Evolutionary conservation across 2,888 invertebrate species (phyloP).

Genomic region (Meandrusa payeni): DNA sequence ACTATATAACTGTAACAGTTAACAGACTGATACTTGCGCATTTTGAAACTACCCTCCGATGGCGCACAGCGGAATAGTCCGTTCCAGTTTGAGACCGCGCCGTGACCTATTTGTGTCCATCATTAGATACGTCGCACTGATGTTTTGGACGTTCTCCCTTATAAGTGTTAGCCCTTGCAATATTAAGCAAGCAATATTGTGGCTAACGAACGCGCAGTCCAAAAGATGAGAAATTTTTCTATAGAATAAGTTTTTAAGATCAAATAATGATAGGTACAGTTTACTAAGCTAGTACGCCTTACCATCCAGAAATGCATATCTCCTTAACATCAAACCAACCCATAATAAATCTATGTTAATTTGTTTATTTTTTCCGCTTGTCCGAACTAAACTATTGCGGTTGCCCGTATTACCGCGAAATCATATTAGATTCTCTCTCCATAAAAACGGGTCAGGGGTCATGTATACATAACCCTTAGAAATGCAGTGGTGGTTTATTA

Average conservation of each 20-base stretch:
- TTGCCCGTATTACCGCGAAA: slow-evolving; percentile 12
- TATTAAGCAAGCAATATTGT: no score
- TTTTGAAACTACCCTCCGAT: neutral
- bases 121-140: slow-evolving; percentile 27
- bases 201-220: no score
- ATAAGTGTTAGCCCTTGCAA: slow-evolving; percentile 13
- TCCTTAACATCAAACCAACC: no score
- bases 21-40: no score
- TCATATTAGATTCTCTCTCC: slow-evolving; percentile 19
- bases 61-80: slow-evolving; percentile 1
- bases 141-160: slow-evolving; percentile 28
- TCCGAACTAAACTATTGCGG: slow-evolving; percentile 4
- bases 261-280: no score
- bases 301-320: no score
- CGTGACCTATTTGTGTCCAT: slow-evolving; percentile 25
- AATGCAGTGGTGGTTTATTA: slow-evolving; percentile 35
- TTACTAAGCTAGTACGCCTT: no score
- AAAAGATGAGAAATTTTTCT: no score
- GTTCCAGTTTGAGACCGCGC: slow-evolving; percentile 16
- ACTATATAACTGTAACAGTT: no score
- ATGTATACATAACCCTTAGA: slow-evolving; percentile 27
- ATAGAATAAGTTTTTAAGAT: no score
- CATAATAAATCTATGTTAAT: no score
- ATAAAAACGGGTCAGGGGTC: slow-evolving; percentile 20
- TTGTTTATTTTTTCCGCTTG: slow-evolving; percentile 2